Evolutionary conservation across 1,140 invertebrate species (phyloP), one percentile per base, ranked within the genome.

Genomic region (Drosophila sulfurigaster): DNA sequence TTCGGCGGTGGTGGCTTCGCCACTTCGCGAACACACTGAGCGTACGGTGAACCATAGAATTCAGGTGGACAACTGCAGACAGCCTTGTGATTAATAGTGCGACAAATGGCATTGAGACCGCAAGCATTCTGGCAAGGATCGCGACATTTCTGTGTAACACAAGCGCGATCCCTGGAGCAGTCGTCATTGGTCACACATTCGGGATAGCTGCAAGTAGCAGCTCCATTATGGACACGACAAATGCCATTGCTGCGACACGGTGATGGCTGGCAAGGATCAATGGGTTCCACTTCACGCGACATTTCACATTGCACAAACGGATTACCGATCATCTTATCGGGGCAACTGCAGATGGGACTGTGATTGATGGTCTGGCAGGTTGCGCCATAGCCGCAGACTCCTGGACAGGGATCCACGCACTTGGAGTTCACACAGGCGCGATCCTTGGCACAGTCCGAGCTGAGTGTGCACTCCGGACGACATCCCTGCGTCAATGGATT

Each of bases 131-230:
- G 93, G 78, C 97, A 98, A 32, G 97, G 97, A 93, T 98, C 96
- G 68, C 94, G 93, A 83, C 97, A 98, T 92, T 96, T 96, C 78
- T 96, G 96, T 32, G 94, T 95, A 73, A 96, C 96, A 91, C 97
- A 98, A 0, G 96, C 95, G 62, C 95, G 95, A 79, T 97, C 95
- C 51, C 96, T 94, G 0, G 96, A 94, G 93, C 97, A 98, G 74
- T 97, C 96, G 49, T 96, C 95, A 83, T 97, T 97, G 32, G 96
- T 96, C 7, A 97, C 93, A 93, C 97, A 98, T 92, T 98, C 97
- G 1, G 97, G 96, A 93, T 98, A 98, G 5, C 94, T 94, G 87
- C 97, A 98, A 38, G 94, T 93, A 2, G 97, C 96, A 5, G 94
- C 93, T 20, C 94, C 95, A 75, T 95, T 95, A 10, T 95, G 93